These are phyloP conservation scores for Ectemnius lituratus DNA, from an alignment of 2,888 invertebrate genomes.

Conservation along the genomic window DNA sequence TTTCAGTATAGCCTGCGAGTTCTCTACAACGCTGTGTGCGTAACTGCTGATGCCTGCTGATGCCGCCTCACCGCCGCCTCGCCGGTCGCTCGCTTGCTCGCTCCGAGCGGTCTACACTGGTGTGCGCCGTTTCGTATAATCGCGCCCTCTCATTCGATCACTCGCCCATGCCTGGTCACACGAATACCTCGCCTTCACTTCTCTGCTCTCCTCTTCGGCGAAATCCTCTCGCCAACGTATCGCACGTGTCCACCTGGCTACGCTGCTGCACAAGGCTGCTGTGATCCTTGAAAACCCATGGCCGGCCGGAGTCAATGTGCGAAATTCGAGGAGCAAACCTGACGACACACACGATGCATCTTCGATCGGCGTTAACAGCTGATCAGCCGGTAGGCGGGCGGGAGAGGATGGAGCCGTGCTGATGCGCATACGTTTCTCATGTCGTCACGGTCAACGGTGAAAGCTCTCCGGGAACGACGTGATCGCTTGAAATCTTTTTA, in stretches of 20 bases:
- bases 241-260: constrained; percentile 37
- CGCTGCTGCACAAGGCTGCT: constrained; percentile 30
- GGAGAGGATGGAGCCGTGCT: constrained; percentile 11
- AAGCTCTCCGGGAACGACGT: constrained; percentile 24
- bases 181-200: constrained; percentile 35
- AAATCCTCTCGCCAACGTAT: constrained; percentile 16
- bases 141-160: constrained; percentile 34
- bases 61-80: constrained; percentile 1
- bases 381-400: constrained; percentile 45
- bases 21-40: constrained; percentile 34
- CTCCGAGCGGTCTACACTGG: constrained; percentile 11
- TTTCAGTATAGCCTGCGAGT: constrained; percentile 56
- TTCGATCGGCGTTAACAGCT: constrained; percentile 59
- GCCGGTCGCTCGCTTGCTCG: constrained; percentile 1
- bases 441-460: constrained; percentile 34
- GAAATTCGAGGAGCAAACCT: constrained; percentile 12
- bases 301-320: constrained; percentile 10
- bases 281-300: constrained; percentile 27
- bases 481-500: constrained; percentile 30
- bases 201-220: neutral
- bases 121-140: constrained; percentile 43
- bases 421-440: constrained; percentile 33
- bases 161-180: constrained; percentile 48
- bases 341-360: constrained; percentile 35
- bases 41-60: constrained; percentile 17